phyloP scores from a whole-genome alignment of 2,888 invertebrate species.

The Pollenia amentaria region DNA sequence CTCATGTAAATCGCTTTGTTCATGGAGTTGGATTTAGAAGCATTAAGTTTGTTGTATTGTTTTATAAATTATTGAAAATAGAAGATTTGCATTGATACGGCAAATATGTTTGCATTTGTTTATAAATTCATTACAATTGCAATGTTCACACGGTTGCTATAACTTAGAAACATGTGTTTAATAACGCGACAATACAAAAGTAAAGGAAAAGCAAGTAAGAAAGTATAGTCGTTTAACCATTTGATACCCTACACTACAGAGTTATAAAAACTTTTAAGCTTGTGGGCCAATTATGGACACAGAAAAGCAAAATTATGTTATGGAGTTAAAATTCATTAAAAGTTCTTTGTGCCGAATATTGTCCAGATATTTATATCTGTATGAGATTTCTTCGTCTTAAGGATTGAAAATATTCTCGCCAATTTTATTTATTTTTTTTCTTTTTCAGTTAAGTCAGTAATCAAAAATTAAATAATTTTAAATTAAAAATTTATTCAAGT shows the following conservation, averaged over 20 bases:
- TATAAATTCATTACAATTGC: constrained; percentile 50
- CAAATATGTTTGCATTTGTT: constrained; percentile 28
- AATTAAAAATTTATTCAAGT: constrained; percentile 26
- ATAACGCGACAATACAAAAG: background rate
- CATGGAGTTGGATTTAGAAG: constrained; percentile 72
- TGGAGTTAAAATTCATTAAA: no score
- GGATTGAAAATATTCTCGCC: constrained; percentile 42
- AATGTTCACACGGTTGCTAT: constrained; percentile 54
- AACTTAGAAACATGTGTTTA: constrained; percentile 24
- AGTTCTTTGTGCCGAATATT: no score
- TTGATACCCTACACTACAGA: no score
- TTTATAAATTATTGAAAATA: constrained; percentile 54
- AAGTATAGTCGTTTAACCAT: no score
- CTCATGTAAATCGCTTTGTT: constrained; percentile 19
- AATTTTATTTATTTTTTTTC: constrained; percentile 5
- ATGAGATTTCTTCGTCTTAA: no score
- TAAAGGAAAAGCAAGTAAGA: no score
- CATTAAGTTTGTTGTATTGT: constrained; percentile 56
- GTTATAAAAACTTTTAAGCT: no score
- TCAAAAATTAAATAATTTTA: background rate
- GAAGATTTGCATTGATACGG: background rate
- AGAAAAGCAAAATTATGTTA: constrained; percentile 40
- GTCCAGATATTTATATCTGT: no score
- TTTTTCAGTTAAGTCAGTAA: background rate
- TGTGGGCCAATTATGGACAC: no score